Conservation (phyloP, 2,797 vertebrate genomes). For the Sylvilagus floridanus region DNA sequence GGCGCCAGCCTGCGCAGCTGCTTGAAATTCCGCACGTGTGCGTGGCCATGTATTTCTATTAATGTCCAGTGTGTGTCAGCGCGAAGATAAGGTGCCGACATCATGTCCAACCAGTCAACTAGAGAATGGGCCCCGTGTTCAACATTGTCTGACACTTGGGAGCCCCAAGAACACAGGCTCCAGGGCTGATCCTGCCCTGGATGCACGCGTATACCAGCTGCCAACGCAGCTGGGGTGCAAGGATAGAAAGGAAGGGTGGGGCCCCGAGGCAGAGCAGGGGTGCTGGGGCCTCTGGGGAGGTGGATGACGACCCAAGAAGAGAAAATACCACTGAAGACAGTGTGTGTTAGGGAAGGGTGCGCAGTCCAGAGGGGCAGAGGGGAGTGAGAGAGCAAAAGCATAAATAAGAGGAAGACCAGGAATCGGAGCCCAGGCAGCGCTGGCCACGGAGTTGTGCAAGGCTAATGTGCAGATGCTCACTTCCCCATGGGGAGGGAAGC, state of each 20-base stretch:
- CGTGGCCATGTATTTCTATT: conserved; percentile 92
- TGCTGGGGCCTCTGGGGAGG: conserved; percentile 27
- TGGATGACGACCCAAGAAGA: not conserved
- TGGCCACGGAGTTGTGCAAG: not conserved
- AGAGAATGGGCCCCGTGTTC: conserved; percentile 89
- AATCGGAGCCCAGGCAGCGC: not conserved
- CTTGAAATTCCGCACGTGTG: conserved; percentile 91
- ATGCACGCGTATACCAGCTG: conserved; percentile 64
- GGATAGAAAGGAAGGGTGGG: conserved; percentile 77
- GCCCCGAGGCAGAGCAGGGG: not conserved
- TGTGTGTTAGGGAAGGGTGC: not conserved
- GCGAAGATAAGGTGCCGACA: conserved; percentile 93
- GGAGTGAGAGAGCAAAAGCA: conserved; percentile 46
- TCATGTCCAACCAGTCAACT: conserved; percentile 90
- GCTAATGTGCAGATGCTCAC: conserved; percentile 29
- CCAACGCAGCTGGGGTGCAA: conserved; percentile 50
- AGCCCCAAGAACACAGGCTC: conserved; percentile 85
- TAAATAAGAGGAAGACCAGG: not conserved
- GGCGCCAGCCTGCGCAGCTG: conserved; percentile 84
- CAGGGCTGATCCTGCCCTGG: conserved; percentile 86
- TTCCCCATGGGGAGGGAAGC: no score
- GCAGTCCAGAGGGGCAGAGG: not conserved
- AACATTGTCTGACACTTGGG: conserved; percentile 88
- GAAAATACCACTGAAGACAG: not conserved
- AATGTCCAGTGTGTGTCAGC: conserved; percentile 93